Conservation (phyloP, 2,797 vertebrate genomes). For the Sebastes iracundus region DNA sequence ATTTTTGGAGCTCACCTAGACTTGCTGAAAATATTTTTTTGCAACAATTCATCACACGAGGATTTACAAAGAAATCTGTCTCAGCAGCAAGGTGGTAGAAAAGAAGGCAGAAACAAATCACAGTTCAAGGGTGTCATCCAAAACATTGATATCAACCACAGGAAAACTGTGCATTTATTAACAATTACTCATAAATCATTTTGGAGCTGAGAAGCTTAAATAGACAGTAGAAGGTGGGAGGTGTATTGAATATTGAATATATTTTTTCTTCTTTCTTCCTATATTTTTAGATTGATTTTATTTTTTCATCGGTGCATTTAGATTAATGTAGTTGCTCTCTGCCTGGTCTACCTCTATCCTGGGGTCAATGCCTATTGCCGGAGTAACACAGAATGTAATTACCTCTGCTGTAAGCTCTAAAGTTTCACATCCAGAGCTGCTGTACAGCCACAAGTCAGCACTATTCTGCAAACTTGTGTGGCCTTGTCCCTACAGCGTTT, state of each 20-base stretch:
- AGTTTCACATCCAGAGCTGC: conserved; percentile 7
- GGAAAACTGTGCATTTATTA: neutral
- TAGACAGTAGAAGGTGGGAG: neutral
- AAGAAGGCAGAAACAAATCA: neutral
- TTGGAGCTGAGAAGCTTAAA: neutral
- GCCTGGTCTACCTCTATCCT: neutral
- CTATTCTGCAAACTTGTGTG: neutral
- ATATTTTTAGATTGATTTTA: neutral
- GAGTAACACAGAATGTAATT: conserved; percentile 25
- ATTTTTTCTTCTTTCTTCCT: neutral
- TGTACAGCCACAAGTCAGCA: conserved; percentile 7
- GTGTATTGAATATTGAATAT: neutral
- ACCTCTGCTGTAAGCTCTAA: conserved; percentile 1
- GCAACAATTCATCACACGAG: neutral
- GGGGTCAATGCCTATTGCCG: conserved; percentile 11
- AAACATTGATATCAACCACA: neutral
- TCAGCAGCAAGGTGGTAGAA: neutral
- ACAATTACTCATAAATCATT: neutral
- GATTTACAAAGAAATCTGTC: neutral
- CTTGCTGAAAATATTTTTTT: neutral
- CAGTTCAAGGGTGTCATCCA: neutral
- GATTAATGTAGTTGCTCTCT: neutral
- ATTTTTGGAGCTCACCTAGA: neutral
- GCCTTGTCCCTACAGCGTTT: neutral
- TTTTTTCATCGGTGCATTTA: neutral